Base-by-base conservation (phyloP, 2,113 vertebrate genomes). In the Kryptolebias marmoratus region DNA sequence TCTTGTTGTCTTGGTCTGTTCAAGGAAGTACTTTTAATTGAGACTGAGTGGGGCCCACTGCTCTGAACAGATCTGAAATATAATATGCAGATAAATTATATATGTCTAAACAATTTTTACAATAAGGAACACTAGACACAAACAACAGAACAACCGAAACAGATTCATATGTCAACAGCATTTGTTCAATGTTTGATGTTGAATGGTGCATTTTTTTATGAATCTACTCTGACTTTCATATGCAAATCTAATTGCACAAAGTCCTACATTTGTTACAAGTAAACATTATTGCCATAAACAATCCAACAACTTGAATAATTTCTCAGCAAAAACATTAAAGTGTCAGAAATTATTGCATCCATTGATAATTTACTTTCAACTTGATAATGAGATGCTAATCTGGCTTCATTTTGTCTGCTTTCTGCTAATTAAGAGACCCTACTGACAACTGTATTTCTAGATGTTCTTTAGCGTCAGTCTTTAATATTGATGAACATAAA, bases 361-460 rank as follows among this genome's bases (percentile, higher is more conserved):
- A 68, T 48, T 75, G 83, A 86, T 79, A 77, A 79, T 78, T 87
- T 58, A 76, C 63, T 82, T 75, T 54, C 64, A 56, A 80, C 18
- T 48, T 11, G 4, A 53, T 83, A 79, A 87, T 78, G 64, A 83
- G 68, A 88, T 87, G 80, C 2, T 89, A 86, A 90, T 89, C 81
- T 76, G 50, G 59, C 64, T 81, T 44, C 58, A 74, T 86, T 85
- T 80, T 63, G 60, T 27, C 15, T 68, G 55, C 73, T 61, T 63
- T 64, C 39, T 71, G 71, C 73, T 82, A 72, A 88, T 89, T 85
- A 85, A 56, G 58, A 36, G 31, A 55, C 45, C 54, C 62, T 72
- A 74, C 82, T 87, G 87, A 85, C 75, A 74, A 16, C 75, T 75
- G 71, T 72, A 73, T 78, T 71, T 81, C 74, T 71, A n/a, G 63